These are phyloP conservation scores for Drosophila persimilis DNA, from an alignment of 1,140 invertebrate species.

Conservation along the genomic window DNA sequence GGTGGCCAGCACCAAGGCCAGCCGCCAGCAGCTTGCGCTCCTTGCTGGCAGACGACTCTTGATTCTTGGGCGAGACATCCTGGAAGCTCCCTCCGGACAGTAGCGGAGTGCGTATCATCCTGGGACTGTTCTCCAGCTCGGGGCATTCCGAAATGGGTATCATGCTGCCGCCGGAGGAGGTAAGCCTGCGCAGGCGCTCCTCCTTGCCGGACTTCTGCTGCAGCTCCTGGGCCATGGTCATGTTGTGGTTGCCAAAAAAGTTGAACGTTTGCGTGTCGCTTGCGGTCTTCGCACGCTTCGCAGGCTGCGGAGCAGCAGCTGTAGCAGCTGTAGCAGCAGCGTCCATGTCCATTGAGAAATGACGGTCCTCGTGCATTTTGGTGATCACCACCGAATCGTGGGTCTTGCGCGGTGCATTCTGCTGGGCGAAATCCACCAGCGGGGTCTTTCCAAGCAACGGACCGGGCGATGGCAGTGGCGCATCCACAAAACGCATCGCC, in stretches of 20 bases:
- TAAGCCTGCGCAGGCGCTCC: constrained; percentile 68
- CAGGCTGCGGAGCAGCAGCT: no score
- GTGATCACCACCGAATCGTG: constrained; percentile 76
- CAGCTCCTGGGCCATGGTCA: constrained; percentile 6
- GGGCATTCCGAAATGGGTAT: constrained; percentile 77
- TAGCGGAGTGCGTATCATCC: constrained; percentile 75
- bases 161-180: constrained; percentile 77
- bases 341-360: constrained; percentile 32
- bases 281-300: constrained; percentile 44
- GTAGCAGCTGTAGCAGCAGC: no score
- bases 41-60: constrained; percentile 26
- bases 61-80: constrained; percentile 69
- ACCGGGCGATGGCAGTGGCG: constrained; percentile 89
- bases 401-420: constrained; percentile 56
- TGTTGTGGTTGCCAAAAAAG: constrained; percentile 20
- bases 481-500: constrained; percentile 77
- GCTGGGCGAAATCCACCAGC: constrained; percentile 86
- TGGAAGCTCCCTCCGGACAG: constrained; percentile 79
- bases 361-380: constrained; percentile 80
- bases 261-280: constrained; percentile 6
- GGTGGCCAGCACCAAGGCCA: neutral
- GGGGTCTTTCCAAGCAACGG: constrained; percentile 91
- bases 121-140: constrained; percentile 76
- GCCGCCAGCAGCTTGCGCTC: constrained; percentile 50
- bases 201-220: constrained; percentile 50